Conservation (phyloP, 2,113 vertebrate genomes). For the Petrocephalus microphthalmus region DNA sequence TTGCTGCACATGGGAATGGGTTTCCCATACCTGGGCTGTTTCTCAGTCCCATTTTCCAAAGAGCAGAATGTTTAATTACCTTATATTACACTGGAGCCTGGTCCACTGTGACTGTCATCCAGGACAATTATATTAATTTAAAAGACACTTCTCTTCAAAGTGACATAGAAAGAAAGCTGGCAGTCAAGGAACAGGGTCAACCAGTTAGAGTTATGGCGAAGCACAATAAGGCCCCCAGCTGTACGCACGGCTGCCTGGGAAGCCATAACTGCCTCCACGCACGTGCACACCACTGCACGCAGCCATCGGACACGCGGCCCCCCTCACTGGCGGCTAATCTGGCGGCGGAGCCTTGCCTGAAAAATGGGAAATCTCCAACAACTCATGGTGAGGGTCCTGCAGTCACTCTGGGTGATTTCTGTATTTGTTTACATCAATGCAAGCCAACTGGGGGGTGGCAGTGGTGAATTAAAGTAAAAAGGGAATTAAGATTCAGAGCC, state of each 20-base stretch:
- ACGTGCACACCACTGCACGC: background rate
- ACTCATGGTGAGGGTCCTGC: slow-evolving; percentile 5
- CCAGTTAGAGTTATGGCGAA: background rate
- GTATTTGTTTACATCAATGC: background rate
- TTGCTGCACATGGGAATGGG: background rate
- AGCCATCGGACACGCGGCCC: background rate
- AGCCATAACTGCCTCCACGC: background rate
- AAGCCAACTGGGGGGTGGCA: background rate
- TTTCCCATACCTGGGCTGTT: background rate
- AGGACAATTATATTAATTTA: no score
- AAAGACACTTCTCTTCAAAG: no score
- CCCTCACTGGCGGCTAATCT: background rate
- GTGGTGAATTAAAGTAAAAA: background rate
- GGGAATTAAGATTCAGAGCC: background rate
- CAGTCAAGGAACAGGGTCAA: background rate
- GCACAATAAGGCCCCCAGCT: background rate
- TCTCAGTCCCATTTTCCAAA: background rate
- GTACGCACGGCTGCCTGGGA: background rate
- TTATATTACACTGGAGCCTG: background rate
- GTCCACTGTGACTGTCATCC: background rate
- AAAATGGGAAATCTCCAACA: background rate
- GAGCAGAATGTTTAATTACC: background rate
- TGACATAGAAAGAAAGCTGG: background rate
- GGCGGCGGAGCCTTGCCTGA: background rate
- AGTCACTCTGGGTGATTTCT: background rate